Evolutionary conservation across 2,888 invertebrate species (phyloP), one percentile per base, ranked within the genome.

Genomic region (Hipparchia semele): DNA sequence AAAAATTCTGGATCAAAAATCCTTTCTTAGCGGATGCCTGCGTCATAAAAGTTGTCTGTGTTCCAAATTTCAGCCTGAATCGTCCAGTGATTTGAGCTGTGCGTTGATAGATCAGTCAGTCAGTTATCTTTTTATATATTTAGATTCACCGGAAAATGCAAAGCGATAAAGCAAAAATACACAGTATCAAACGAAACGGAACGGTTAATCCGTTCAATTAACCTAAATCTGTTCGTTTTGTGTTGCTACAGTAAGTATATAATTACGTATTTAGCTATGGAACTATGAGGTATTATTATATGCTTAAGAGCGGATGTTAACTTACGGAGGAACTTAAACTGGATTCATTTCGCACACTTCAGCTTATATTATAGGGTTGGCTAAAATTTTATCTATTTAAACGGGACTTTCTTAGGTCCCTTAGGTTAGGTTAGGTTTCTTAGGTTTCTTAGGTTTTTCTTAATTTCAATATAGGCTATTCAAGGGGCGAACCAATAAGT

Each of bases 181-280:
- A 12, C 12, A 39, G n/a, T 12, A 39, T 45, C 39, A 39, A 6
- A 61, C 23, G 51, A 49, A 64, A 33, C 64, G 64, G 64, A 64
- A 68, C 76, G 46, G 60, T 7, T 39, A n/a, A 64, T 64, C 64
- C 5, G 23, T 39, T 51, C 51, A 23, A 64, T 64, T 64, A 51
- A 49, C 51, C 64, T 49, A 64, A 51, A 51, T 64, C 64, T 23
- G 13, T 49, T 51, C 49, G 13, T 10, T 64, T 64, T 64, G 51
- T 66, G 64, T 64, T 64, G 12, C 13, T 64, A 51, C 5, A 7
- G 23, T 64, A 61, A 5, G n/a, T 56, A 56, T 56, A 64, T 49
- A 64, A 45, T 45, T 39, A 61, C 12, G 60, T 49, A 51, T 8
- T 64, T 62, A 23, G 5, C 9, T 49, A 6, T 6, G 2, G 64